Evolutionary conservation across 1,140 invertebrate species (phyloP).

Genomic region (Wasmannia auropunctata): DNA sequence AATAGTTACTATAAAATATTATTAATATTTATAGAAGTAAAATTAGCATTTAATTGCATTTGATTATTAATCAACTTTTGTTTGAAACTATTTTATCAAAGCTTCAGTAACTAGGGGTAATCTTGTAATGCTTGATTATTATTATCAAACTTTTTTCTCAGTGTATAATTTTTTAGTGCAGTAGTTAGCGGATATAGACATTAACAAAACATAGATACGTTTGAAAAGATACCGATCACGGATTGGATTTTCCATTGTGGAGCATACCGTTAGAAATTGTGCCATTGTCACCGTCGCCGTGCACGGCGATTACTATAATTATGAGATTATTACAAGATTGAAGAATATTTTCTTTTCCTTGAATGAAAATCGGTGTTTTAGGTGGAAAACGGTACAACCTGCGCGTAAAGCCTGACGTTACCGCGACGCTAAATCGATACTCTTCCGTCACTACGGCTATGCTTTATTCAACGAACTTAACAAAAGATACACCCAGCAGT

Average conservation of each 20-base stretch:
- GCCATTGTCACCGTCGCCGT: not conserved
- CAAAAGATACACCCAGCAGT: slow-evolving; percentile 61
- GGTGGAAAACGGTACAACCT: slow-evolving; percentile 20
- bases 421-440: slow-evolving; percentile 60
- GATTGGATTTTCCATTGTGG: no score
- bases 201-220: not conserved
- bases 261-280: no score
- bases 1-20: no score
- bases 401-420: slow-evolving; percentile 39
- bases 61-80: no score
- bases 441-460: slow-evolving; percentile 61
- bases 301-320: not conserved
- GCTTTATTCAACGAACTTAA: slow-evolving; percentile 60
- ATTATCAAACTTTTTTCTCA: no score
- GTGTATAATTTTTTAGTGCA: not conserved
- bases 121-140: no score
- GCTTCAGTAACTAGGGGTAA: no score
- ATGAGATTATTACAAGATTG: not conserved
- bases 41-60: no score
- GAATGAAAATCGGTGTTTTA: slow-evolving; percentile 40
- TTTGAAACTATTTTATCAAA: no score
- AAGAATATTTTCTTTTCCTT: slow-evolving; percentile 22
- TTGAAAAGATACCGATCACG: not conserved
- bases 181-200: not conserved
- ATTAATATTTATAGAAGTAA: no score